Percentiles rank a stretch among this genome's conserved stretches.
These are phyloP conservation scores for Resseliella maxima DNA, from an alignment of 2,888 invertebrate species.

Conservation along the genomic window DNA sequence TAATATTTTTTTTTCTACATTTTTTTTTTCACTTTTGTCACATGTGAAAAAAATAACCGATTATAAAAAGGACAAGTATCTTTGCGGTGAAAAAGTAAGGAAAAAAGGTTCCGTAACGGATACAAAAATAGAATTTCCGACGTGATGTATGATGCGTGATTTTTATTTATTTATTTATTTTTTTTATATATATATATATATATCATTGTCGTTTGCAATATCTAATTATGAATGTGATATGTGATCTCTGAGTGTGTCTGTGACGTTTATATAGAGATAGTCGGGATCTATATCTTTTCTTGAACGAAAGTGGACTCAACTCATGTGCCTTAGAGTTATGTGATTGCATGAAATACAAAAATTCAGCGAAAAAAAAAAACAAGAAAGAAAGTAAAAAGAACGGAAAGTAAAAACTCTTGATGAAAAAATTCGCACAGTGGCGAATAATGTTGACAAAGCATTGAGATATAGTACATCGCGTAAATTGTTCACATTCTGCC, in stretches of 20 bases:
- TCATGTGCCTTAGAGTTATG: not conserved
- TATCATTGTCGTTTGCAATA: constrained; percentile 35
- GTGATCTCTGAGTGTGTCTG: not conserved
- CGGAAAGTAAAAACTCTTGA: not conserved
- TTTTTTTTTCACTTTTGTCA: not conserved
- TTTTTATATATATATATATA: no score
- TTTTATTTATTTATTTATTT: no score
- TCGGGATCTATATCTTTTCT: constrained; percentile 15
- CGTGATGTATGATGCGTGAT: not conserved
- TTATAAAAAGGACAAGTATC: not conserved
- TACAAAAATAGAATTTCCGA: constrained; percentile 31
- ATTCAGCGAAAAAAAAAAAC: not conserved
- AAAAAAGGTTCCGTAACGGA: constrained; percentile 51
- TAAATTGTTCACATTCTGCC: not conserved
- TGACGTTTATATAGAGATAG: not conserved
- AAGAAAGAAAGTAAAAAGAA: not conserved
- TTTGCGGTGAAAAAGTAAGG: constrained; percentile 1
- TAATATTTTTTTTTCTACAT: no score
- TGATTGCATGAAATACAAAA: not conserved
- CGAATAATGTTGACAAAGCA: not conserved
- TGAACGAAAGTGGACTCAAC: no score
- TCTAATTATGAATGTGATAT: constrained; percentile 25
- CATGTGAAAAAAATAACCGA: not conserved
- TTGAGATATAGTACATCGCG: not conserved
- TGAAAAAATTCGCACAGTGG: not conserved